A percentile compares a stretch with the other conserved stretches of the same genome.
phyloP scores from a whole-genome alignment of 2,797 vertebrate genomes.

The Bradypodion pumilum region DNA sequence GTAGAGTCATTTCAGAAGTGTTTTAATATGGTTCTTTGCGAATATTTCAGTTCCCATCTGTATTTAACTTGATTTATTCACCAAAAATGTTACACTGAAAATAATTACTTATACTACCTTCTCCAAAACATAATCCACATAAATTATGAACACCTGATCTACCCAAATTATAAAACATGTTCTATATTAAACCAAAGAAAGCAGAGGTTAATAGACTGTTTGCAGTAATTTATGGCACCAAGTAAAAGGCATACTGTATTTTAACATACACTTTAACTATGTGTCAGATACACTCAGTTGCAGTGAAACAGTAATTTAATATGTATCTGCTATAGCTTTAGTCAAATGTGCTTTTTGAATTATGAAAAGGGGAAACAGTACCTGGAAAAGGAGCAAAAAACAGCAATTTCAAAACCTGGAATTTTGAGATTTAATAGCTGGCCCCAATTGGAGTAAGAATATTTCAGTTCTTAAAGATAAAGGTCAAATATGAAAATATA shows the following conservation, averaged over 20 bases:
- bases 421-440: not conserved
- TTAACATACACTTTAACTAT: not conserved
- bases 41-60: conserved; percentile 57
- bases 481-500: too few species aligned
- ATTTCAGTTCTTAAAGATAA: not conserved
- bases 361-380: not conserved
- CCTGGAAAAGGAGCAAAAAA: not conserved
- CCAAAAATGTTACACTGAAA: conserved; percentile 47
- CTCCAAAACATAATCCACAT: not conserved
- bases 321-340: not conserved
- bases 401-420: conserved; percentile 23
- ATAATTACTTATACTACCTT: conserved; percentile 62
- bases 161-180: too few species aligned
- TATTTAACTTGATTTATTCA: conserved; percentile 47
- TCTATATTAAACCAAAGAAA: too few species aligned
- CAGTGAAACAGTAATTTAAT: not conserved
- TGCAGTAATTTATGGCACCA: not conserved
- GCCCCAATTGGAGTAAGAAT: not conserved
- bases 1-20: not conserved
- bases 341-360: not conserved
- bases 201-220: not conserved
- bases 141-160: not conserved
- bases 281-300: not conserved
- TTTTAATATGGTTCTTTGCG: conserved; percentile 59
- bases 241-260: not conserved